Evolutionary conservation across 2,113 vertebrate species (phyloP), one percentile per base, ranked within the genome.

Genomic region (Dromiciops gliroides): DNA sequence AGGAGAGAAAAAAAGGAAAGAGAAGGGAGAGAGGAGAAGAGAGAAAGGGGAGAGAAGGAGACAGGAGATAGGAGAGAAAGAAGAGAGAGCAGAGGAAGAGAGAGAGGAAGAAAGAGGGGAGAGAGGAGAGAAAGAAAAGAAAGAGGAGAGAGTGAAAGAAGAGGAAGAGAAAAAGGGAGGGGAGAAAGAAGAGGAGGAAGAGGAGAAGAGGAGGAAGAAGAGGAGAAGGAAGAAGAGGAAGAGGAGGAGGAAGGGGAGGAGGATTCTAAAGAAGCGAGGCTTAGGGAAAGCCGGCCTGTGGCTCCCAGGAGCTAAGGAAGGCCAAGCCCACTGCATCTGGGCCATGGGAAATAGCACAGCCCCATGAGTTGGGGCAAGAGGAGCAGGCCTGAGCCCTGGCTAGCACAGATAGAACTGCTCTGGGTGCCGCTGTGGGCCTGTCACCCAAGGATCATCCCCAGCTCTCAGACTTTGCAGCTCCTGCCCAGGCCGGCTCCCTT

Each of bases 401-500:
- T 8, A 83, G 67, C 67, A 83, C 37, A 83, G 16, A 83, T 5
- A n/a, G 67, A 23, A 44, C 6, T 22, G 67, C n/a, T 44, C n/a
- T 44, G 67, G 67, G 67, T 7, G 0, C 67, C n/a, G 23, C 2
- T 23, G 67, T 0, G 31, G 26, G 48, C 47, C 48, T 28, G 89
- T 9, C 44, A 48, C 89, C 1, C 9, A 89, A 89, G 91, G 92
- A 12, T 25, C 50, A 67, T 44, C 75, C 88, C 92, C 56, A 5
- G 50, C 5, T 90, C 22, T 95, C 95, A 51, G 53, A 0, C 11
- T 0, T 51, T 31, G 97, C 94, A 93, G 97, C 11, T 8, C 98
- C 97, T 0, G 51, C 97, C 97, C 93, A 97, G 92, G 67, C 97
- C 95, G 8, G 98, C 60, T 50, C 96, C 98, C 0, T 83, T 83